Base-by-base conservation (phyloP, 2,888 invertebrate genomes). In the Drosophila dives region DNA sequence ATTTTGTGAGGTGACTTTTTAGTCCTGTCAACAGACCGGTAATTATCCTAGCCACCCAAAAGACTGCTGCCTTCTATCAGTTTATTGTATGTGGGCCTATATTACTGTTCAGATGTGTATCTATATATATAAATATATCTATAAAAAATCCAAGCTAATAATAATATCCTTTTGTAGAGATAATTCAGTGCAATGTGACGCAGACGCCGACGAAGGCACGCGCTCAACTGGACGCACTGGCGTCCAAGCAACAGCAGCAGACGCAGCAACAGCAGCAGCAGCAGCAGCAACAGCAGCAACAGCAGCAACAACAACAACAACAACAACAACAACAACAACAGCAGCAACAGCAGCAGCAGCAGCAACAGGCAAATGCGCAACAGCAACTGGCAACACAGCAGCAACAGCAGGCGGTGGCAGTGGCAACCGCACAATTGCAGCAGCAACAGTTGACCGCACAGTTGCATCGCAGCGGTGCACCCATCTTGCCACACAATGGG, bases 401-500 rank as follows among this genome's bases (percentile, higher is more conserved):
- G 56, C 56, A 56, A 45, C 74, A 75, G 54, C 81, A 81, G n/a
- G 71, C 94, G 93, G 79, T 78, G 54, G 74, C 81, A 2, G 77
- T 38, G 36, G 75, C 80, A 23, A 74, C 71, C 2, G 53, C 78
- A 56, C 90, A 77, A 66, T 51, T 66, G 48, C 84, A 82, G 38
- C 83, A 86, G 29, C 90, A 86, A 45, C 91, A 85, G 42, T 34
- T 83, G 63, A 81, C 80, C 11, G 75, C 75, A 0, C 87, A 81
- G 29, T 76, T 90, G 63, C 92, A 89, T 40, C 90, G 92, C 10
- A 64, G 76, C 1, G 90, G 89, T 11, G 91, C 94, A 20, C 92
- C 95, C 63, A 95, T 96, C 63, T 90, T 96, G 77, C 96, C 96
- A 0, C 94, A 95, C 85, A 93, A 94, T 59, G 92, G 92, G 32